A percentile compares a stretch with the other conserved stretches of the same genome.
Conservation (phyloP, 2,113 vertebrate genomes). For the Embiotoca jacksoni region DNA sequence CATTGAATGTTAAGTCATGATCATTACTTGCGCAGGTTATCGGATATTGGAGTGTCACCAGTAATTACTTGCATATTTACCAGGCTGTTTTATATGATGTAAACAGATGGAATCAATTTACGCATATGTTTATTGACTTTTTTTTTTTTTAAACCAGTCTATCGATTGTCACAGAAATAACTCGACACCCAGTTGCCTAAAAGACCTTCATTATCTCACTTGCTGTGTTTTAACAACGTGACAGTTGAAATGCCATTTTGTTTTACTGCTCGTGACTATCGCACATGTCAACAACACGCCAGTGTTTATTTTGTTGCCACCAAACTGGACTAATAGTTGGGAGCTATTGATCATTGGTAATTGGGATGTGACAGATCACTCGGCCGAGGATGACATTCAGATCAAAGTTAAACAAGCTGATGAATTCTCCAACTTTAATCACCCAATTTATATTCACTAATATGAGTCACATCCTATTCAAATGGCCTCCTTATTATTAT, state of each 20-base stretch:
- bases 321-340: slow-evolving; percentile 25
- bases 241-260: slow-evolving; percentile 61
- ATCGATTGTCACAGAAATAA: slow-evolving; percentile 80
- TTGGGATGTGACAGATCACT: slow-evolving; percentile 41
- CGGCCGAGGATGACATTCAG: slow-evolving; percentile 45
- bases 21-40: slow-evolving; percentile 41
- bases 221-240: slow-evolving; percentile 56
- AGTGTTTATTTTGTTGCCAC: slow-evolving; percentile 32
- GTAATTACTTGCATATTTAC: slow-evolving; percentile 85
- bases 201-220: slow-evolving; percentile 73
- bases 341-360: slow-evolving; percentile 67
- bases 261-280: slow-evolving; percentile 33
- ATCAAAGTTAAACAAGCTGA: slow-evolving; percentile 59
- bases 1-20: slow-evolving; percentile 25
- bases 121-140: slow-evolving; percentile 86
- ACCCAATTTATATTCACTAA: slow-evolving; percentile 68
- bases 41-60: slow-evolving; percentile 39
- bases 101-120: slow-evolving; percentile 83
- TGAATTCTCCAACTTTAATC: slow-evolving; percentile 57
- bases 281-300: not conserved
- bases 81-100: slow-evolving; percentile 86
- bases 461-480: slow-evolving; percentile 18
- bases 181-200: slow-evolving; percentile 63
- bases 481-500: slow-evolving; percentile 26
- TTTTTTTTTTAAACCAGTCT: slow-evolving; percentile 45